These are phyloP conservation scores for Priocnemis perturbator DNA, from an alignment of 2,888 invertebrate species.

Conservation along the genomic window DNA sequence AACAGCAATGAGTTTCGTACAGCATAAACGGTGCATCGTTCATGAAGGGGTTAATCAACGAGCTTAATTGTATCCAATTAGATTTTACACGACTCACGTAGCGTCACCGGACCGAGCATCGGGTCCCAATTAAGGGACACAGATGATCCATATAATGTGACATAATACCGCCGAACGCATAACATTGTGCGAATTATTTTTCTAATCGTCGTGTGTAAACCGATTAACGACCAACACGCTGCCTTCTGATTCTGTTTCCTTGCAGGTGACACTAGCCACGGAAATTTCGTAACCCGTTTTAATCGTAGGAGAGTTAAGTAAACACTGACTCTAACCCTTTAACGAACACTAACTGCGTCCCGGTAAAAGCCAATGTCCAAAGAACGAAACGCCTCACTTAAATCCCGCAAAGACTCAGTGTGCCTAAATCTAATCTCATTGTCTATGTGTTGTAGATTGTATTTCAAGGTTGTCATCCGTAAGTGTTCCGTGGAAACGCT, in stretches of 20 bases:
- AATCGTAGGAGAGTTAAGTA: slow-evolving; percentile 25
- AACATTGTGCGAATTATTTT: no score
- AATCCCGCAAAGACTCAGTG: slow-evolving; percentile 41
- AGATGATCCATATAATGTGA: no score
- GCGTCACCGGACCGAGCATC: no score
- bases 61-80: no score
- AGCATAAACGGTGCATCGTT: no score
- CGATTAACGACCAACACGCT: neutral
- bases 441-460: slow-evolving; percentile 54
- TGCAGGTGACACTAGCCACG: slow-evolving; percentile 17
- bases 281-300: slow-evolving; percentile 13
- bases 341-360: neutral
- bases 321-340: slow-evolving; percentile 7
- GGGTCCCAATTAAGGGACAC: no score
- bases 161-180: no score
- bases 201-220: neutral
- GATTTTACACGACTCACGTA: no score
- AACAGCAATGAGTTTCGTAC: no score
- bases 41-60: no score
- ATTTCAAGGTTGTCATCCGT: slow-evolving; percentile 48
- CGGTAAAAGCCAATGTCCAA: slow-evolving; percentile 10
- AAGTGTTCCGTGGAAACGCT: slow-evolving; percentile 41
- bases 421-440: slow-evolving; percentile 47
- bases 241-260: slow-evolving; percentile 19
- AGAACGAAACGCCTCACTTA: slow-evolving; percentile 1